Evolutionary conservation across 2,797 vertebrate genomes (phyloP).

Genomic region (Sciurus vulgaris): DNA sequence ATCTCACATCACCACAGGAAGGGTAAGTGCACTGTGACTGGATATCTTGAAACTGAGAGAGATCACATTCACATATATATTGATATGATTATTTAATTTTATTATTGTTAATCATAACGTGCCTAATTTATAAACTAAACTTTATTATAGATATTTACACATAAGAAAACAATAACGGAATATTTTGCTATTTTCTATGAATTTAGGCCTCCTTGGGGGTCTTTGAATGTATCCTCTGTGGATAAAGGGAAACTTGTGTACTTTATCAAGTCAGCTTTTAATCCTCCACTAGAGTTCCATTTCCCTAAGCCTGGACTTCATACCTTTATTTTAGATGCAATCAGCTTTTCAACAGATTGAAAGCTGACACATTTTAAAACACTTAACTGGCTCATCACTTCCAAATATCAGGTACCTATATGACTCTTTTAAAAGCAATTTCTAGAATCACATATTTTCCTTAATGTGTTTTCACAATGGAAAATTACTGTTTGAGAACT

Average conservation of each 20-base stretch:
- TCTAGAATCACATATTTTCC: conserved; percentile 7
- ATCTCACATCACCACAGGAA: background rate
- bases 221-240: background rate
- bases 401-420: background rate
- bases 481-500: conserved; percentile 40
- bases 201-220: too few species aligned
- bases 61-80: background rate
- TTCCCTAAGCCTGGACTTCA: background rate
- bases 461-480: conserved; percentile 55
- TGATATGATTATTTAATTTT: background rate
- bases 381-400: conserved; percentile 29
- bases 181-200: background rate
- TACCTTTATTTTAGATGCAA: conserved; percentile 17
- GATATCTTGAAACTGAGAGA: background rate
- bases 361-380: conserved; percentile 37
- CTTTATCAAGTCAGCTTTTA: background rate
- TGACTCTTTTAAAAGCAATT: conserved; percentile 56
- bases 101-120: background rate
- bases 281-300: background rate
- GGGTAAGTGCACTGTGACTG: rapidly evolving
- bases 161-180: background rate
- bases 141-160: background rate
- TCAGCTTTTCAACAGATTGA: background rate
- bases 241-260: background rate
- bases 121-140: background rate